Base-by-base conservation (phyloP, 2,113 vertebrate genomes). In the Morone chrysops region DNA sequence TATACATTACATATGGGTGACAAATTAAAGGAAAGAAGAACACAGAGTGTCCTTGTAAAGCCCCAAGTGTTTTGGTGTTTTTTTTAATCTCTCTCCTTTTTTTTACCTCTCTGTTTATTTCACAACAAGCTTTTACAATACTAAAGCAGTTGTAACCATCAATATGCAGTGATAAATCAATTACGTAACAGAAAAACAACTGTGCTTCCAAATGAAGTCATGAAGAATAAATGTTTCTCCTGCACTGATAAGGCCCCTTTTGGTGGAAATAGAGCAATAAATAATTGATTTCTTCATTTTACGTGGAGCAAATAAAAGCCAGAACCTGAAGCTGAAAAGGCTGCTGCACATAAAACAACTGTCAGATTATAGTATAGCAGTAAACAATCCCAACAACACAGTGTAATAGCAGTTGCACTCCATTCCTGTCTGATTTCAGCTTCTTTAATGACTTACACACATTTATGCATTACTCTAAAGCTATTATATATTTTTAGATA, bases 311-410 rank as follows among this genome's bases (percentile, higher is more conserved):
- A 73, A 79, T 72, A 70, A 61, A 56, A 43, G 43, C 47, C 12
- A 53, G 16, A 82, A 75, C 48, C 31, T 51, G 38, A 51, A 40
- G 68, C 53, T 25, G 62, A 81, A 78, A 56, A 71, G 16, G 4
- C 65, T 41, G 41, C 48, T 57, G 57, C 78, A 73, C 73, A 68
- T 88, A 61, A 75, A 81, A 68, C 45, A 65, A 36, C 72, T 51
- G 59, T 77, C 82, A 85, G 50, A 65, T 76, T 73, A 63, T 75
- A 61, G 38, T 51, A 22, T 10, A 53, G 47, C 70, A 77, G 36
- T 67, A 84, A 83, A 80, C 67, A 76, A 67, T 12, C 43, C 54
- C 59, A 67, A 41, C 54, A 70, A 48, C 65, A 70, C 13, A 43
- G 43, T 68, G 11, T 50, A 31, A 50, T 6, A 36, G 48, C 75